Evolutionary conservation across 2,888 invertebrate genomes (phyloP).

Genomic region (Hydropsyche betteni): DNA sequence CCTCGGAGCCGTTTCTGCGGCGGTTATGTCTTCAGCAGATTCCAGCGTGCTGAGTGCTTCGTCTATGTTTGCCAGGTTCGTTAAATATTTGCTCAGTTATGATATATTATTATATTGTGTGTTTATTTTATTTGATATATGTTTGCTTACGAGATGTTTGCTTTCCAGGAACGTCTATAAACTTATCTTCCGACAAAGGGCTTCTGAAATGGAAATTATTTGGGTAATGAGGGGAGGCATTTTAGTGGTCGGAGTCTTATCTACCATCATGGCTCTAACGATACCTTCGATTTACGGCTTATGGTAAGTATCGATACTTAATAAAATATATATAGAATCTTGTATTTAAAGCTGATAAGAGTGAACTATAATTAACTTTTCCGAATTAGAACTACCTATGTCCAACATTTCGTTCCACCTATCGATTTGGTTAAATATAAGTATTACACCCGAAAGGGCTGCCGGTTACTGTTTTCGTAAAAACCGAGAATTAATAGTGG

Average conservation of each 20-base stretch:
- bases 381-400: no score
- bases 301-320: conserved; percentile 71
- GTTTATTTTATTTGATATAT: conserved; percentile 6
- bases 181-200: conserved; percentile 94
- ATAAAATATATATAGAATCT: no score
- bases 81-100: not conserved
- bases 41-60: conserved; percentile 97
- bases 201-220: conserved; percentile 97
- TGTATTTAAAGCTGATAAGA: no score
- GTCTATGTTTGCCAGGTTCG: conserved; percentile 91
- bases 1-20: conserved; percentile 97
- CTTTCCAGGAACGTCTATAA: conserved; percentile 89
- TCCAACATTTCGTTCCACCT: no score
- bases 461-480: no score
- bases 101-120: conserved; percentile 24
- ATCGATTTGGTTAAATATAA: no score
- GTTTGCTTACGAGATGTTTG: not conserved
- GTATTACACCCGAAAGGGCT: no score
- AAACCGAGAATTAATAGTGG: no score
- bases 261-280: conserved; percentile 95
- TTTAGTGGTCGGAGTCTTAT: conserved; percentile 88
- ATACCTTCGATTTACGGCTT: conserved; percentile 98
- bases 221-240: conserved; percentile 95
- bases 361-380: no score
- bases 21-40: conserved; percentile 99